Evolutionary conservation across 2,888 invertebrate genomes (phyloP), one percentile per base, ranked within the genome.

Genomic region (Gymnosoma rotundatum): DNA sequence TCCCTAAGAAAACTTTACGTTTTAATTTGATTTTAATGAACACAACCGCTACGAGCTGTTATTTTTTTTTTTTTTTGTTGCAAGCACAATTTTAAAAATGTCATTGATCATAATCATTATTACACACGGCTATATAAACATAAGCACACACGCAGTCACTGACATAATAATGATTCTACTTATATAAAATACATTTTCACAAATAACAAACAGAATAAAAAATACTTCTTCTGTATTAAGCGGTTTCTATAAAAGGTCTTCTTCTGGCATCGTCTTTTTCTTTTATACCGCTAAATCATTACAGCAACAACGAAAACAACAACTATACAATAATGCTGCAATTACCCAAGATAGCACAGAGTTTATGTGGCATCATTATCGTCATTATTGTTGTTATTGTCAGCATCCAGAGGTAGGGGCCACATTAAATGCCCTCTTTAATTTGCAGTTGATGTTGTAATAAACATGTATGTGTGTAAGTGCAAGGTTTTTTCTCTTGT

Each of bases 201-300:
- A 58, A 21, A n/a, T 18, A 60, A 32, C 9, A 8, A 32, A 42
- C 9, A 6, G 8, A 32, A 1, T 20, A 58, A 20, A 45, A 73
- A 48, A 54, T 42, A 76, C 14, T 78, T 54, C 70, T 72, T 72
- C 38, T 79, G 36, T 25, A 66, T 36, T 56, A 66, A 80, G 79
- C 80, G 80, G 80, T 56, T 75, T 56, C 74, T 50, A 50, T 63
- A 70, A 81, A 81, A 74, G 63, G 75, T 75, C 58, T 74, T 75
- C 58, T 74, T 79, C 10, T 70, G 64, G 45, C 56, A 66, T 66
- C 42, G 64, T 58, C 56, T 42, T 70, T 76, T 73, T 21, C 42
- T 52, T 66, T 42, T 52, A 61, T 74, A 61, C 54, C 67, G 80
- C 66, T 78, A 60, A 32, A 45, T 36, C 10, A 36, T 70, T 61